A percentile compares a stretch with the other conserved stretches of the same genome.
These are phyloP conservation scores for Clamator glandarius DNA, from an alignment of 2,797 vertebrate genomes.

Conservation along the genomic window DNA sequence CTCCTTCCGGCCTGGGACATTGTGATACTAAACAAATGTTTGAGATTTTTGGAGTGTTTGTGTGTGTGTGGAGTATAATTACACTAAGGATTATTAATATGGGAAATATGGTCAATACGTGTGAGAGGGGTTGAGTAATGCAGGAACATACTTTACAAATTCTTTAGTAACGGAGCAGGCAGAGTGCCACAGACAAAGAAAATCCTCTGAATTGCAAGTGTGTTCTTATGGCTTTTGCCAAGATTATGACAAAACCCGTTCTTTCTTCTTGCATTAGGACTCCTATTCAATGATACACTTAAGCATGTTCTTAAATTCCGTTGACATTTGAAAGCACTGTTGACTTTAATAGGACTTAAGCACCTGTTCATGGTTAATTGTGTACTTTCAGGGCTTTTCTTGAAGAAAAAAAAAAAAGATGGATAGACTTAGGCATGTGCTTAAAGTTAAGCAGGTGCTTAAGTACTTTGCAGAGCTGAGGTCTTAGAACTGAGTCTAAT, in stretches of 20 bases:
- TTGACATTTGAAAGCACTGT: constrained; percentile 63
- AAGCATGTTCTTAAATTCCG: constrained; percentile 65
- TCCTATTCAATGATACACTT: constrained; percentile 51
- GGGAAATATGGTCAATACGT: constrained; percentile 62
- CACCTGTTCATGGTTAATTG: constrained; percentile 68
- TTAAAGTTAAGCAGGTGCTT: constrained; percentile 67
- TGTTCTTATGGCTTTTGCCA: constrained; percentile 58
- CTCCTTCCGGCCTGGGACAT: constrained; percentile 5
- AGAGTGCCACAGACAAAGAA: constrained; percentile 60
- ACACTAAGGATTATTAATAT: constrained; percentile 50
- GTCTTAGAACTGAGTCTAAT: not conserved
- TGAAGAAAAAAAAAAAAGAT: not conserved
- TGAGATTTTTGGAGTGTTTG: constrained; percentile 26
- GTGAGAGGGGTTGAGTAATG: constrained; percentile 54
- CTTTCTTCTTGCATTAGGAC: constrained; percentile 54
- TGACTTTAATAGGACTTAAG: constrained; percentile 71
- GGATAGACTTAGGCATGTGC: constrained; percentile 48
- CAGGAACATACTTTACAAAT: constrained; percentile 61
- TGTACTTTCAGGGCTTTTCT: constrained; percentile 51
- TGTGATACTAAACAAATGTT: constrained; percentile 38
- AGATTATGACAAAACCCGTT: not conserved
- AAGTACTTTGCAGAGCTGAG: constrained; percentile 2
- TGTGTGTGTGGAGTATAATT: not conserved
- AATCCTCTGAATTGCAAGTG: constrained; percentile 61
- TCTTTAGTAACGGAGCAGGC: constrained; percentile 29